These are phyloP conservation scores for Glaucopsyche alexis DNA, from an alignment of 2,888 invertebrate genomes.

Conservation along the genomic window DNA sequence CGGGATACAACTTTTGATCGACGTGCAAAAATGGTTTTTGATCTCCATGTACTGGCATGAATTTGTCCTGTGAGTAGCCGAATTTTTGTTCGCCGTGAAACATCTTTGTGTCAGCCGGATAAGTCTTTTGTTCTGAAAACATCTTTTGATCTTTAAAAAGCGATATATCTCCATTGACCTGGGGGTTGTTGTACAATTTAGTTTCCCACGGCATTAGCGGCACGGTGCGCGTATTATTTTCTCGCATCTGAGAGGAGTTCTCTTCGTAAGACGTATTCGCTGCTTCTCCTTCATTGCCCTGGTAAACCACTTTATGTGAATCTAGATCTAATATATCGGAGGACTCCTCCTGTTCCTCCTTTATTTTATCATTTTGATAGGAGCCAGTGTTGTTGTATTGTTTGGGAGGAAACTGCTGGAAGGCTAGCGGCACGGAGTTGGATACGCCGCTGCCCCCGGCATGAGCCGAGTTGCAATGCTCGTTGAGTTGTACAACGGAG, in stretches of 20 bases:
- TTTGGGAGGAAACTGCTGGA: slow-evolving; percentile 76
- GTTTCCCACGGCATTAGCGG: slow-evolving; percentile 81
- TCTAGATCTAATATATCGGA: slow-evolving; percentile 92
- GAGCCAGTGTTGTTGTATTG: slow-evolving; percentile 64
- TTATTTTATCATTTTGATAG: slow-evolving; percentile 77
- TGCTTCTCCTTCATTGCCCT: slow-evolving; percentile 79
- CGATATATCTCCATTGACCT: slow-evolving; percentile 72
- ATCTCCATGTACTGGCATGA: slow-evolving; percentile 72
- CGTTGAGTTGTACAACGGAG: slow-evolving; percentile 85
- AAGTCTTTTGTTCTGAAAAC: slow-evolving; percentile 70
- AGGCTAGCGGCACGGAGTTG: slow-evolving; percentile 68
- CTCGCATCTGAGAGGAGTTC: slow-evolving; percentile 60
- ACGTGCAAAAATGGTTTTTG: slow-evolving; percentile 76
- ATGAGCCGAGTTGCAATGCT: slow-evolving; percentile 87
- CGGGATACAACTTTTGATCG: slow-evolving; percentile 77
- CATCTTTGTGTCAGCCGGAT: slow-evolving; percentile 68
- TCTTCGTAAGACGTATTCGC: slow-evolving; percentile 65
- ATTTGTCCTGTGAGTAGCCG: slow-evolving; percentile 72
- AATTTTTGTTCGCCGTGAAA: slow-evolving; percentile 75
- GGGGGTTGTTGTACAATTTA: slow-evolving; percentile 66
- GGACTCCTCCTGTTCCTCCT: slow-evolving; percentile 85
- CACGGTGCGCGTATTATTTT: slow-evolving; percentile 75
- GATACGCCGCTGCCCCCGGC: slow-evolving; percentile 66
- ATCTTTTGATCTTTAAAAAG: slow-evolving; percentile 76
- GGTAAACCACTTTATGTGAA: slow-evolving; percentile 92